Evolutionary conservation across 2,113 vertebrate genomes (phyloP), one percentile per base, ranked within the genome.

Genomic region (Octodon degus): DNA sequence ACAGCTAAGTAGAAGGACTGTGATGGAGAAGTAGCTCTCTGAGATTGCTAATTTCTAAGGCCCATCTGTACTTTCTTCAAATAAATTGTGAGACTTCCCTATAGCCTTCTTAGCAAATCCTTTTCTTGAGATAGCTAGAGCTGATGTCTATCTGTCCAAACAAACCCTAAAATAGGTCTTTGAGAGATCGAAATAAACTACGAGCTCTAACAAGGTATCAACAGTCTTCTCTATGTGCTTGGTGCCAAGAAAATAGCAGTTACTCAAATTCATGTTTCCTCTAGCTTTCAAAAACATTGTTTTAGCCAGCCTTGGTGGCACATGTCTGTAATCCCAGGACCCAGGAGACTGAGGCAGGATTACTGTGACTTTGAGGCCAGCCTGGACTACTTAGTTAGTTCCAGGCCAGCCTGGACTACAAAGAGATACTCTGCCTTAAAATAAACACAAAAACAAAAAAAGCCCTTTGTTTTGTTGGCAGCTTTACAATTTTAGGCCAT

Each of bases 221-320:
- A 79, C 37, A 81, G 10, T 82, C 65, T n/a, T 87, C 47, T 60
- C 30, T 34, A 25, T 55, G 82, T n/a, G 34, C 67, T 50, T 43
- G 32, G 65, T 82, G 13, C 50, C 81, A 86, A 50, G 30, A 79
- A 96, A 93, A 92, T 40, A 96, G 62, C 5, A 90, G 55, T 63
- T 86, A 63, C 76, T 93, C 74, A 95, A 88, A 92, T 90, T 91
- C 60, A 95, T 89, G 70, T 97, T 95, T 55, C 94, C 70, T 74
- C 32, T 93, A n/a, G 81, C 60, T 34, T 84, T 97, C 47, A 89
- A 95, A 89, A 95, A 62, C n/a, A 92, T 25, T 76, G 19, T 87
- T 97, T 95, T 86, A n/a, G 34, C 34, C 68, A 37, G 34, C 34
- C 68, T 20, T 70, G 68, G 34, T 20, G 68, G 68, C 34, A 37